These are phyloP conservation scores for Danaus chrysippus DNA, from an alignment of 2,888 invertebrate genomes.

Conservation along the genomic window DNA sequence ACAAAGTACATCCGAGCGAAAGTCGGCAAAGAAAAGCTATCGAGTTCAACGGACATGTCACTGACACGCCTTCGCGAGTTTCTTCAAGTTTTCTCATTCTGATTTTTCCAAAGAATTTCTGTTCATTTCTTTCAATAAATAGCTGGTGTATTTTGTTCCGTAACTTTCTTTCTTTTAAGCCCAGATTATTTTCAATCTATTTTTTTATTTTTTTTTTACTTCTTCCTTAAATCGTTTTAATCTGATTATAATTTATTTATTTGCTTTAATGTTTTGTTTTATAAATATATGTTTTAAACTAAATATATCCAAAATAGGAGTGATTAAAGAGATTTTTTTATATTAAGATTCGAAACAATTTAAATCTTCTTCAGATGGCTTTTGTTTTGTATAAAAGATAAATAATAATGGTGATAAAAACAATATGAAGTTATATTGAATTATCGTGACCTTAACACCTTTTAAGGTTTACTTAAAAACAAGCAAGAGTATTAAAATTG, in stretches of 20 bases:
- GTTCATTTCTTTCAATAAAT: constrained; percentile 2
- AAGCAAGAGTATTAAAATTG: constrained; percentile 6
- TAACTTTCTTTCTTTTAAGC: too few species aligned
- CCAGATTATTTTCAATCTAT: not conserved
- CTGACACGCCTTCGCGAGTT: constrained; percentile 20
- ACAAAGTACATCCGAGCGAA: constrained; percentile 10
- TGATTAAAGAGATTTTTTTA: too few species aligned
- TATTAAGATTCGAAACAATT: too few species aligned
- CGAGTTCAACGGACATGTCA: constrained; percentile 17
- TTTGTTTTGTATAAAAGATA: too few species aligned
- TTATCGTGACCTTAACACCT: not conserved
- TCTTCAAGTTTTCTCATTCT: constrained; percentile 19
- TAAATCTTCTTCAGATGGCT: too few species aligned
- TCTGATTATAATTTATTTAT: too few species aligned
- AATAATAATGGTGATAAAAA: too few species aligned
- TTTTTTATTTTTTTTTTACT: not conserved
- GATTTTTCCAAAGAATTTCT: constrained; percentile 8
- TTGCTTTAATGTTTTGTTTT: too few species aligned
- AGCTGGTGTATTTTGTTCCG: not conserved
- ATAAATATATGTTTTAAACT: too few species aligned
- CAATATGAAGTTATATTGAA: too few species aligned
- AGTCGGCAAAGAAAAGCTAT: constrained; percentile 21
- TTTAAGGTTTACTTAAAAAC: not conserved
- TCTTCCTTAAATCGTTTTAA: too few species aligned
- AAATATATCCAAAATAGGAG: too few species aligned